phyloP scores from a whole-genome alignment of 2,888 invertebrate species.

The Crocallis elinguaria region DNA sequence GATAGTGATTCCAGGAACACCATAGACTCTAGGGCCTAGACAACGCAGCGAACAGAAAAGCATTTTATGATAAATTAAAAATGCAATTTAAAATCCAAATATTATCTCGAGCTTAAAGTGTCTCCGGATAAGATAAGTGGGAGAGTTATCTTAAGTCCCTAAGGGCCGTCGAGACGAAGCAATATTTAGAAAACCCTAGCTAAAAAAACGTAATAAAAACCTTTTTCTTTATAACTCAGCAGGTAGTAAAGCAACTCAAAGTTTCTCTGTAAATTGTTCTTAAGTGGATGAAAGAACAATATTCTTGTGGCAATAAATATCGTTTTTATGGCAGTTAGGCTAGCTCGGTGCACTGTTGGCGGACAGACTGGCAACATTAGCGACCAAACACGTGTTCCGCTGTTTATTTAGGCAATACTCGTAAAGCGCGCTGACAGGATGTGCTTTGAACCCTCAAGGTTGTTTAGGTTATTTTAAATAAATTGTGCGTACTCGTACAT shows the following conservation, averaged over 20 bases:
- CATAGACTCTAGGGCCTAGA: too few species aligned
- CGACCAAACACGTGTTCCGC: conserved; percentile 71
- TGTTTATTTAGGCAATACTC: conserved; percentile 81
- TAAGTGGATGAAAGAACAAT: conserved; percentile 62
- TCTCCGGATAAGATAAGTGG: conserved; percentile 70
- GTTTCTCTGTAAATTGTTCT: conserved; percentile 58
- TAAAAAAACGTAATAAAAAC: conserved; percentile 64
- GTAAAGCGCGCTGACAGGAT: conserved; percentile 78
- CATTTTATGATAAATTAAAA: conserved; percentile 38
- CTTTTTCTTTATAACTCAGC: conserved; percentile 62
- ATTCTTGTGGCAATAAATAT: conserved; percentile 67
- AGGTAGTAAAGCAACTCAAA: conserved; percentile 62
- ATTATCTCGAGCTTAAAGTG: conserved; percentile 61
- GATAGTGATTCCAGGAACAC: too few species aligned
- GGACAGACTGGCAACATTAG: conserved; percentile 59
- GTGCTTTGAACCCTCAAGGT: conserved; percentile 81
- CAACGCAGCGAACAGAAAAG: not conserved
- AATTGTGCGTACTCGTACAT: conserved; percentile 20
- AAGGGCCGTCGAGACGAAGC: conserved; percentile 55
- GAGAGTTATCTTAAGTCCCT: conserved; percentile 66
- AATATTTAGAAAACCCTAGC: conserved; percentile 68
- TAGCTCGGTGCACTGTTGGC: conserved; percentile 47
- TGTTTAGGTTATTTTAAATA: conserved; percentile 67
- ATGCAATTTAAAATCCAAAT: conserved; percentile 44
- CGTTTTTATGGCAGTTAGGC: conserved; percentile 59